These are phyloP conservation scores for Oryzias curvinotus DNA, from an alignment of 2,113 vertebrate species.

Conservation along the genomic window DNA sequence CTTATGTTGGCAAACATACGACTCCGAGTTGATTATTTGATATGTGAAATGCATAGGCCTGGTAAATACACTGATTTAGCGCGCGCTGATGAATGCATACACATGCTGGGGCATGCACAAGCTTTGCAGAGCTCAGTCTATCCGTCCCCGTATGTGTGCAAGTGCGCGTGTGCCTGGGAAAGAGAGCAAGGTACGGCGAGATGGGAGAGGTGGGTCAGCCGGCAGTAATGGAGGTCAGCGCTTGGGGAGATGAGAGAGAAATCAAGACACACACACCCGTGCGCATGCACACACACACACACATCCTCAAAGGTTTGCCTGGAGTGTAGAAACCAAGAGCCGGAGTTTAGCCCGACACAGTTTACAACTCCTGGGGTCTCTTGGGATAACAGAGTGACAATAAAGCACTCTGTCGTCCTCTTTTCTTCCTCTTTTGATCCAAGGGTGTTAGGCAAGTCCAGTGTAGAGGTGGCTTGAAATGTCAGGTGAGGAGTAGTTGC, in stretches of 20 bases:
- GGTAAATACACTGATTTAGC: constrained; percentile 25
- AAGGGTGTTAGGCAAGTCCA: neutral
- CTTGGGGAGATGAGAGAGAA: constrained; percentile 62
- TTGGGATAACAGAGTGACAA: constrained; percentile 31
- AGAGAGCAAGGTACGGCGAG: constrained; percentile 35
- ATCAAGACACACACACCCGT: constrained; percentile 42
- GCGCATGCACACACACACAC: constrained; percentile 24
- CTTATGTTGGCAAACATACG: constrained; percentile 42
- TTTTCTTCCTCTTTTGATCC: constrained; percentile 17
- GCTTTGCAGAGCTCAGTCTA: constrained; percentile 13
- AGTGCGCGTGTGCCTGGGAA: constrained; percentile 1
- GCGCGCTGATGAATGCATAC: constrained; percentile 8
- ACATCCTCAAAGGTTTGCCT: constrained; percentile 23
- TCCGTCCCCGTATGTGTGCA: constrained; percentile 5
- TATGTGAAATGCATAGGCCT: constrained; percentile 21
- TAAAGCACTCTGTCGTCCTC: constrained; percentile 22
- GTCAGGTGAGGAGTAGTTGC: constrained; percentile 1
- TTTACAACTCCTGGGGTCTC: constrained; percentile 49
- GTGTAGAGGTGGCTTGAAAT: constrained; percentile 7
- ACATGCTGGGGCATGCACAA: neutral
- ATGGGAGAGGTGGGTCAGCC: constrained; percentile 55
- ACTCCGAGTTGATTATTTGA: constrained; percentile 30
- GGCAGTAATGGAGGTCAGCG: constrained; percentile 70
- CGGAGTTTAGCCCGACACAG: constrained; percentile 52
- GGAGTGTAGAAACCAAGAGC: constrained; percentile 31